Conservation (phyloP, 2,888 invertebrate species). For the Rhagophthalmus giganteus region DNA sequence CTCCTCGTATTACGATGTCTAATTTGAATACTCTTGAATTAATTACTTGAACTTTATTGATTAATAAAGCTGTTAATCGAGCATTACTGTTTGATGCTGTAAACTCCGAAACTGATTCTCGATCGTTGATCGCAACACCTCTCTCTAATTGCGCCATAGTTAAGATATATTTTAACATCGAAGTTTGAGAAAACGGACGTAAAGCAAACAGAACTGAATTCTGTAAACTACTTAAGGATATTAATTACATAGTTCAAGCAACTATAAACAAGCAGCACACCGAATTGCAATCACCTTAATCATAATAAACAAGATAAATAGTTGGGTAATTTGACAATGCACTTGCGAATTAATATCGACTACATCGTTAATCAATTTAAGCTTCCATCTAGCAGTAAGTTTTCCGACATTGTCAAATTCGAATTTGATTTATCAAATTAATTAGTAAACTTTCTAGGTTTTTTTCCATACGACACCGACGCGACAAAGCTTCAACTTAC, state of each 20-base stretch:
- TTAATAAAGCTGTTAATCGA: neutral
- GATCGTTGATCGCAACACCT: neutral
- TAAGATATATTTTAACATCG: neutral
- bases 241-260: constrained; percentile 23
- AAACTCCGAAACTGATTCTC: neutral
- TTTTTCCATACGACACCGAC: too few species aligned
- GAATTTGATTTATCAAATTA: too few species aligned
- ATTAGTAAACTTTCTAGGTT: too few species aligned
- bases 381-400: constrained; percentile 28
- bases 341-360: constrained; percentile 39
- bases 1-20: neutral
- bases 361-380: constrained; percentile 35
- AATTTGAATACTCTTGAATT: neutral
- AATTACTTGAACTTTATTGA: neutral
- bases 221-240: constrained; percentile 24
- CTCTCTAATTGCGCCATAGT: neutral
- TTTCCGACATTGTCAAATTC: too few species aligned
- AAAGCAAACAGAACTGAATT: constrained; percentile 20
- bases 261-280: constrained; percentile 9
- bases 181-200: constrained; percentile 4
- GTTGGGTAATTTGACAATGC: constrained; percentile 35
- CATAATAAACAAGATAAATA: constrained; percentile 39
- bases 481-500: too few species aligned
- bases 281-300: constrained; percentile 24
- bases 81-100: neutral